phyloP scores from a whole-genome alignment of 2,113 vertebrate species.

The Mohoua ochrocephala region DNA sequence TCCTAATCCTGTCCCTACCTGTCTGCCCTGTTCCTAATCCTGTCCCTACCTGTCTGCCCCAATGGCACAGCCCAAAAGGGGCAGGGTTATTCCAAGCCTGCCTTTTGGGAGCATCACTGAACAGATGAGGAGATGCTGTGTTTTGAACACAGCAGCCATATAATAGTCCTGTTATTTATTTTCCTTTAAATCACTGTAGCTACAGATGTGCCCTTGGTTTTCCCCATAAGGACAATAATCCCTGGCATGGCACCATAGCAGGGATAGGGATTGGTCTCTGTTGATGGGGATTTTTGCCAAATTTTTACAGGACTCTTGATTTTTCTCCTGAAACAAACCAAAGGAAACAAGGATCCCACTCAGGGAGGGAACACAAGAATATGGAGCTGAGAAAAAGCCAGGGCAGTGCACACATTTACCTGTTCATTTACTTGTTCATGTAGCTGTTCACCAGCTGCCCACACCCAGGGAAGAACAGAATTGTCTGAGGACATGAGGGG shows the following conservation, averaged over 20 bases:
- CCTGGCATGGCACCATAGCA: background rate
- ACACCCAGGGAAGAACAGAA: background rate
- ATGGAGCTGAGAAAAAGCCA: background rate
- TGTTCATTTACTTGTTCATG: background rate
- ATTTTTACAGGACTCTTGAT: background rate
- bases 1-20: background rate
- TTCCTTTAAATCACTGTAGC: background rate
- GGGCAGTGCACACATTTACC: background rate
- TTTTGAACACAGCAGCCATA: background rate
- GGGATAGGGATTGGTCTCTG: background rate
- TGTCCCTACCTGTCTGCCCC: background rate
- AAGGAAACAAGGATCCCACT: background rate
- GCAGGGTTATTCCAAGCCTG: background rate
- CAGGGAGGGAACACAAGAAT: background rate
- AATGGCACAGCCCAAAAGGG: background rate
- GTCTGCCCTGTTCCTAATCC: background rate
- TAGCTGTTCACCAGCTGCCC: background rate
- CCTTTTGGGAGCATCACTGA: background rate
- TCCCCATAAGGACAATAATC: background rate
- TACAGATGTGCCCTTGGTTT: background rate
- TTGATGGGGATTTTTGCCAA: background rate
- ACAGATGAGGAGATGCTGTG: background rate
- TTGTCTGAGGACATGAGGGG: background rate
- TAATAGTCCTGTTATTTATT: fast-evolving
- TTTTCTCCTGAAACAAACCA: background rate